phyloP scores from a whole-genome alignment of 1,140 invertebrate genomes.

The Cyphomyrmex costatus region DNA sequence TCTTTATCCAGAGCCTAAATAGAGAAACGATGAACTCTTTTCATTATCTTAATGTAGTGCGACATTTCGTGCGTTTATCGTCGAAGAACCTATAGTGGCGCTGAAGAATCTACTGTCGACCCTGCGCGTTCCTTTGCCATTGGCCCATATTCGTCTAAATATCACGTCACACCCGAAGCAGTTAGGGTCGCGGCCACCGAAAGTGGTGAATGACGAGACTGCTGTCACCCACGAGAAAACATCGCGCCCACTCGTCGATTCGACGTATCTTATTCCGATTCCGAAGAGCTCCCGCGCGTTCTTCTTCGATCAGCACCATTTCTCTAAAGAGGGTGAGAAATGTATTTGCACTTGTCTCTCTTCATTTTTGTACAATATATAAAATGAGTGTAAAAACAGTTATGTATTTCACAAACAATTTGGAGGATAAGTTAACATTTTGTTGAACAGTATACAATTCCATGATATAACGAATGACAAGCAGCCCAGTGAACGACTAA shows the following conservation, averaged over 20 bases:
- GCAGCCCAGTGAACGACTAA: too few species aligned
- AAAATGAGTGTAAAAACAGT: not conserved
- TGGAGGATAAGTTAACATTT: not conserved
- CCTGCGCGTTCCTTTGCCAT: slow-evolving; percentile 41
- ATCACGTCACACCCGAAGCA: slow-evolving; percentile 23
- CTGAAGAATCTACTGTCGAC: slow-evolving; percentile 39
- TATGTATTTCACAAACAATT: not conserved
- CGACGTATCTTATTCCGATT: not conserved
- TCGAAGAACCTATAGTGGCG: not conserved
- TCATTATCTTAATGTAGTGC: not conserved
- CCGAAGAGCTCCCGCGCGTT: not conserved
- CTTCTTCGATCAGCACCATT: not conserved
- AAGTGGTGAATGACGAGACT: slow-evolving; percentile 34
- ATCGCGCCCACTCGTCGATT: not conserved
- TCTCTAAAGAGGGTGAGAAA: not conserved
- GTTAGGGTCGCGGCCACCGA: slow-evolving; percentile 45
- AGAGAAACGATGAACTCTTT: not conserved
- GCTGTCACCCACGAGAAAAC: slow-evolving; percentile 11
- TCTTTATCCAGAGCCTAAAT: not conserved
- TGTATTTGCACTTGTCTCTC: not conserved
- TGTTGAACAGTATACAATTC: not conserved
- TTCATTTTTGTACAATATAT: not conserved
- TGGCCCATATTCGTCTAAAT: slow-evolving; percentile 60
- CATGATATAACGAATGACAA: not conserved
- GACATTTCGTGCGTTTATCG: not conserved